A percentile compares a stretch with the other conserved stretches of the same genome.
Evolutionary conservation across 2,797 vertebrate genomes (phyloP).

Genomic region (Syngnathus rostellatus): DNA sequence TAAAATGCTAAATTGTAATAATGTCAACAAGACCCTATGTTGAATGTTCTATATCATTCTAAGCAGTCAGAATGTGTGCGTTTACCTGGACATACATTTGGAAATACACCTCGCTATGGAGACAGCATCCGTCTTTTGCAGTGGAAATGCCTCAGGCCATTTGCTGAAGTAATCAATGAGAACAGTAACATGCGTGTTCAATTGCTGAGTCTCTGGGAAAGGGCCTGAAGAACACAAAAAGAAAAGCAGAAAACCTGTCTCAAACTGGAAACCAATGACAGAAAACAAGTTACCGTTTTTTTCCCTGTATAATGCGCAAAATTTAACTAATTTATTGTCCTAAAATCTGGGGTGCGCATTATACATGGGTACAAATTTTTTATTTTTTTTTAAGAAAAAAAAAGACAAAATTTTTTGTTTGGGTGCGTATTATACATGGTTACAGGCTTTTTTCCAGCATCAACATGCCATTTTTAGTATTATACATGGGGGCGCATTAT

Average conservation of each 20-base stretch:
- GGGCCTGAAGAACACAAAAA: conserved; percentile 66
- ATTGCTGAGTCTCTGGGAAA: conserved; percentile 71
- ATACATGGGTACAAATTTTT: too few relatives aligned
- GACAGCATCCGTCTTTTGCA: conserved; percentile 71
- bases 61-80: not conserved
- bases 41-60: not conserved
- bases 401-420: too few relatives aligned
- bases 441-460: too few relatives aligned
- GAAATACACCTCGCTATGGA: conserved; percentile 77
- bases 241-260: not conserved
- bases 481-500: too few relatives aligned
- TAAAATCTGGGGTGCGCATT: too few relatives aligned
- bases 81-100: conserved; percentile 77
- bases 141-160: conserved; percentile 81
- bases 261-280: not conserved
- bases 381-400: too few relatives aligned
- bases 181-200: conserved; percentile 68
- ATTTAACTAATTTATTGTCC: too few relatives aligned
- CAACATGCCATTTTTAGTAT: too few relatives aligned
- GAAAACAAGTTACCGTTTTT: not conserved
- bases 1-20: not conserved
- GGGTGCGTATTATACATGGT: too few relatives aligned
- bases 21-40: not conserved
- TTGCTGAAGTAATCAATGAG: conserved; percentile 84
- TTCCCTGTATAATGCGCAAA: too few relatives aligned